phyloP scores from a whole-genome alignment of 2,113 vertebrate species.

The Hippocampus mohnikei region DNA sequence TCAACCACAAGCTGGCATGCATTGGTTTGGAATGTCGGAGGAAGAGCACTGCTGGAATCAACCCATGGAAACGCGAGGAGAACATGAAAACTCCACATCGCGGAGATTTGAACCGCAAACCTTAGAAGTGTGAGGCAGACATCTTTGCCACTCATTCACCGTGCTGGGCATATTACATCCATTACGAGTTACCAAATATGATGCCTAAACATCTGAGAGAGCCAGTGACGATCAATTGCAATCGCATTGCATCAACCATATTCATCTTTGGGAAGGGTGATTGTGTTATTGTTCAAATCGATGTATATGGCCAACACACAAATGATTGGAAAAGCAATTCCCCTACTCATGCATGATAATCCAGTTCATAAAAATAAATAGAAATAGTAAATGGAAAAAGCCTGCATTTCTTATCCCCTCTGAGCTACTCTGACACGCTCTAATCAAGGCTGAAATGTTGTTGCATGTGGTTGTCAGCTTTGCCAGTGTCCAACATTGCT shows the following conservation, averaged over 20 bases:
- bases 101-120: neutral
- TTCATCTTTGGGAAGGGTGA: neutral
- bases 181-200: neutral
- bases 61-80: neutral
- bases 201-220: neutral
- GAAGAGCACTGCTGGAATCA: too few species aligned
- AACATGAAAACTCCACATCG: neutral
- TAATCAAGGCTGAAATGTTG: constrained; percentile 27
- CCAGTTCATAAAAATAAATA: neutral
- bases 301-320: neutral
- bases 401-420: constrained; percentile 4
- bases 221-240: neutral
- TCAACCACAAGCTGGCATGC: too few species aligned
- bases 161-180: neutral
- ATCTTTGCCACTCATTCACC: neutral
- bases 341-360: neutral
- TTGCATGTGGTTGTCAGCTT: constrained; percentile 28
- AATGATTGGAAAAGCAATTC: neutral
- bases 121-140: neutral
- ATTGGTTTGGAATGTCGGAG: too few species aligned
- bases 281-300: neutral
- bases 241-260: neutral
- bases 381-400: neutral
- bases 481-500: neutral
- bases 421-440: constrained; percentile 20